Evolutionary conservation across 2,113 vertebrate species (phyloP), one percentile per base, ranked within the genome.

Genomic region (Urocynchramus pylzowi): DNA sequence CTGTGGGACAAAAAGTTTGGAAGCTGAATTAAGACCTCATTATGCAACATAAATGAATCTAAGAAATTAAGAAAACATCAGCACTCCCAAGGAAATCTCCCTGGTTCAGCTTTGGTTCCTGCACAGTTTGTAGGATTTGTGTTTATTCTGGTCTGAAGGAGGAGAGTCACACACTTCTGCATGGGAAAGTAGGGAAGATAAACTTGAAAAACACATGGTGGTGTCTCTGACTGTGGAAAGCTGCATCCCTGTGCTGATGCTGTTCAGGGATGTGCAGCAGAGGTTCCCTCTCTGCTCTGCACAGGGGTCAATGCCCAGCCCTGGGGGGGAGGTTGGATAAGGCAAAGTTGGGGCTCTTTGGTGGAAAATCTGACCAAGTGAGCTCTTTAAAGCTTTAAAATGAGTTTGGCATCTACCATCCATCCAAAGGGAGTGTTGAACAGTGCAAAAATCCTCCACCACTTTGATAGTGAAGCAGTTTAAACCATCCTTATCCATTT

Each of bases 211-310:
- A 33, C 35, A 24, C 31, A 0, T 31, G 59, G 35, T 47, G 41
- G 16, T 79, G 61, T 53, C 20, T 80, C 9, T 61, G 1, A 5
- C 11, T n/a, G 53, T 20, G 31, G 11, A 2, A 21, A 47, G 16
- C 14, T 1, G 3, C 16, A 6, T 68, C n/a, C 10, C 0, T 26
- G 21, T 33, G 44, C 35, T 60, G 28, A 0, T 2, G 3, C 10
- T 31, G 42, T 0, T 7, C 21, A 23, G 68, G 42, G 57, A 1
- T 13, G 49, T 49, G 67, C 57, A 61, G 73, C 45, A 42, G 35
- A 56, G 41, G 6, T 13, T 28, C 11, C 37, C 26, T 37, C 50
- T 10, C 7, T 35, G 75, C 30, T 16, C 65, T 63, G 84, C 74
- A 9, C 39, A 9, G 39, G n/a, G 65, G 4, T 22, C 74, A 16